Base-by-base conservation (phyloP, 2,888 invertebrate genomes). In the Zygaena filipendulae region DNA sequence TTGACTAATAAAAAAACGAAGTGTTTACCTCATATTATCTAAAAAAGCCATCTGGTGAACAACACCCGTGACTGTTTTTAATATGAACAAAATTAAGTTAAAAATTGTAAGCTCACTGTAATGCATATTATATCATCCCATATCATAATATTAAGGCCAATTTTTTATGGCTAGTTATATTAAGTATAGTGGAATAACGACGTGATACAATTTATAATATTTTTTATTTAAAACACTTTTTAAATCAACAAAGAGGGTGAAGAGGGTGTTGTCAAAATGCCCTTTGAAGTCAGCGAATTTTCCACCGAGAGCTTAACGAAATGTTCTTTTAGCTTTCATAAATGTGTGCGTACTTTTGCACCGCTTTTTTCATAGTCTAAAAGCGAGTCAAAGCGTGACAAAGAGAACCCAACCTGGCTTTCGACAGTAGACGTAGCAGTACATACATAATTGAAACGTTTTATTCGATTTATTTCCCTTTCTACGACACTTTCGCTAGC, bases 301-400 rank as follows among this genome's bases (percentile, higher is more conserved):
- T 72, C 49, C 64, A 64, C 53, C 62, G 64, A 60, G 62, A 60
- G 62, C 68, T 69, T 71, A 74, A 72, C 71, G 59, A 66, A 71
- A 72, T 72, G 68, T 72, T 71, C 71, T 66, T 71, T 71, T 67
- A 63, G 61, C 59, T 50, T 70, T 61, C 66, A 63, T 67, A 67
- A 72, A 70, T 60, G 66, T 59, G 57, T 54, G 49, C 57, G 59
- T 57, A 59, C 62, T 66, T 59, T 66, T 52, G 50, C 54, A 43
- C 45, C 47, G 51, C 48, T 58, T 66, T 64, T 68, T 68, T 58
- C 30, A 42, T 47, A 49, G 49, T 45, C 47, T 45, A 45, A 54
- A 55, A 62, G 53, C 56, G 60, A 59, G 50, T 52, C 53, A 61
- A 59, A 59, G 59, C 59, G 56, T 59, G 61, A 62, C 59, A 67